These are phyloP conservation scores for Gasterosteus nipponicus DNA, from an alignment of 2,113 vertebrate genomes.

Conservation along the genomic window DNA sequence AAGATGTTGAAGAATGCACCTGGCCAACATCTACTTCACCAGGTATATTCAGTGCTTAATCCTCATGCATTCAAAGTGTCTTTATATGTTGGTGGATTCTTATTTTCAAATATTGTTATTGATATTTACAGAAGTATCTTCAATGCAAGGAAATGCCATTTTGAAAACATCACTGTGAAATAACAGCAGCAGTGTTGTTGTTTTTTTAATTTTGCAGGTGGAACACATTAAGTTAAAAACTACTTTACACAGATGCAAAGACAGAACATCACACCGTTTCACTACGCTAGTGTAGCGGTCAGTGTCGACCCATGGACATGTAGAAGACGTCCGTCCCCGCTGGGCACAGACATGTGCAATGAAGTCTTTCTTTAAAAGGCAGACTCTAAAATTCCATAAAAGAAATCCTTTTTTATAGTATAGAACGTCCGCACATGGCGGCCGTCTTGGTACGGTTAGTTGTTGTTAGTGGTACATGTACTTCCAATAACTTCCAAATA, in stretches of 20 bases:
- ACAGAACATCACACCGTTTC: not conserved
- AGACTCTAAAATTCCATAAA: not conserved
- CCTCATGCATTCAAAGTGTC: not conserved
- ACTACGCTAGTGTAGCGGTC: no score
- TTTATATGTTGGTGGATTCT: not conserved
- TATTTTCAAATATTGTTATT: not conserved
- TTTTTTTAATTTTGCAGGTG: not conserved
- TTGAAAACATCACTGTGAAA: not conserved
- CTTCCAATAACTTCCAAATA: no score
- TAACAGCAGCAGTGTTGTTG: not conserved
- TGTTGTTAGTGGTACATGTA: no score
- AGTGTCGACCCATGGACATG: no score
- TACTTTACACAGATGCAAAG: not conserved
- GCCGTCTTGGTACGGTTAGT: no score
- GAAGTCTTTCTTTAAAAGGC: not conserved
- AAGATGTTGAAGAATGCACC: slow-evolving; percentile 76
- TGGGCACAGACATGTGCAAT: not conserved
- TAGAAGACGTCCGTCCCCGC: no score
- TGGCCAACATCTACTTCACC: slow-evolving; percentile 74
- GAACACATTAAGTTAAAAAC: not conserved
- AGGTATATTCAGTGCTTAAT: slow-evolving; percentile 64
- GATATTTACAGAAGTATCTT: not conserved
- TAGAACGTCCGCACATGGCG: no score
- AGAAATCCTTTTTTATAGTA: not conserved
- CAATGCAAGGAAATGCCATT: not conserved